Evolutionary conservation across 2,113 vertebrate genomes (phyloP), one percentile per base, ranked within the genome.

Genomic region (Chamaea fasciata): DNA sequence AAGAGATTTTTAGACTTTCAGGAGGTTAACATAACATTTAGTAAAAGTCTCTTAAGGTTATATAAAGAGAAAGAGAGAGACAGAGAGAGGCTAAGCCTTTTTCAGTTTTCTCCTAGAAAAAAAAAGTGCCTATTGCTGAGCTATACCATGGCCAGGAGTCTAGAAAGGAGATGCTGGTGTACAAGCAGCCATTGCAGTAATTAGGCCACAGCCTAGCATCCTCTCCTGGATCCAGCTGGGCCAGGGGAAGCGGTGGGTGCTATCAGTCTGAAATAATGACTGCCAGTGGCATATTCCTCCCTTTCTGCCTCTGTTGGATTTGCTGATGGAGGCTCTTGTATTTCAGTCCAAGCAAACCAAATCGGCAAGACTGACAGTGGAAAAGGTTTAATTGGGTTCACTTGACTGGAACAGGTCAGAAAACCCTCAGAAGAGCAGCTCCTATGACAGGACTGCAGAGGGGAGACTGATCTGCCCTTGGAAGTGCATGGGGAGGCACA

Each of bases 401-500:
- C 21, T 63, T 80, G 27, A 77, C 44, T 44, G 76, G 60, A 92
- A 69, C 14, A 47, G 27, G 44, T 35, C 63, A 73, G 41, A 76
- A 89, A 79, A 42, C 5, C 12, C 37, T 47, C 44, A 44, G 13
- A 76, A 56, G 18, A 60, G 33, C 56, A 67, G 3, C 5, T 67
- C 20, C 13, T 9, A 7, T 31, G 22, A 31, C 35, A 76, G 57
- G 15, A 22, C 33, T 62, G n/a, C 9, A 27, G 20, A 47, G 9
- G 1, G 15, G 35, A 49, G 4, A 13, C 19, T 41, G n/a, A 33
- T 74, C 41, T 74, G 33, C 33, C 6, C 3, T 12, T 49, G 65
- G 33, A 22, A 30, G 9, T 63, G 27, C 1, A 4, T 0, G 0
- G 44, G 30, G 41, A 39, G n/a, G 53, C 39, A 50, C 7, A 73